phyloP scores from a whole-genome alignment of 2,113 vertebrate species.

The Antechinus flavipes region DNA sequence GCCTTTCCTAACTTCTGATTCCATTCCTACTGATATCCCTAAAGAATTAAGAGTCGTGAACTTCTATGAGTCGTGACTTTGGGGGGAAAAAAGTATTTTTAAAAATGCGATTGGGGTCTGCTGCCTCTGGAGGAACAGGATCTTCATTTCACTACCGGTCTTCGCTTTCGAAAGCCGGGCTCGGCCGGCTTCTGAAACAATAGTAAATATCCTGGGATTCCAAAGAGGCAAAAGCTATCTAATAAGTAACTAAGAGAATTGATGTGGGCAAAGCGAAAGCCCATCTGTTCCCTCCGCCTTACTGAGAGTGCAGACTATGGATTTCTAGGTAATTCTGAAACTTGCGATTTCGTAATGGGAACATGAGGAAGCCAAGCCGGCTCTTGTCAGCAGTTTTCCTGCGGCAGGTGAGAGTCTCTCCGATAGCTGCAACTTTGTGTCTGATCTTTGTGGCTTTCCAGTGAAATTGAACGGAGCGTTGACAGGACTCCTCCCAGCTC shows the following conservation, averaged over 20 bases:
- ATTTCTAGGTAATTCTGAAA: constrained; percentile 19
- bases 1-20: background rate
- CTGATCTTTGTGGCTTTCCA: background rate
- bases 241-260: constrained; percentile 49
- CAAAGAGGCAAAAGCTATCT: background rate
- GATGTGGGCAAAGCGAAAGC: constrained; percentile 26
- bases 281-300: constrained; percentile 27
- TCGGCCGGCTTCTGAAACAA: background rate
- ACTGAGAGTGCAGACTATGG: constrained; percentile 10
- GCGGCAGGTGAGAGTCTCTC: constrained; percentile 33
- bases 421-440: constrained; percentile 33
- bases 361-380: background rate
- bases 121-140: no score
- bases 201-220: constrained; percentile 20
- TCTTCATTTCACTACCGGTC: no score
- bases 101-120: constrained; percentile 25
- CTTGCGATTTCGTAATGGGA: constrained; percentile 31
- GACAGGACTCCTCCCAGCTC: background rate
- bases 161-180: constrained; percentile 25
- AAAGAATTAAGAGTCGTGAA: constrained; percentile 6
- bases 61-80: constrained; percentile 12
- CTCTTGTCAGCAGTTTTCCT: constrained; percentile 23
- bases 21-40: constrained; percentile 7
- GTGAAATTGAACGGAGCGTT: background rate
- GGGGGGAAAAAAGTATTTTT: constrained; percentile 14